Evolutionary conservation across 2,797 vertebrate species (phyloP), one percentile per base, ranked within the genome.

Genomic region (Acrossocheilus wenchowensis): DNA sequence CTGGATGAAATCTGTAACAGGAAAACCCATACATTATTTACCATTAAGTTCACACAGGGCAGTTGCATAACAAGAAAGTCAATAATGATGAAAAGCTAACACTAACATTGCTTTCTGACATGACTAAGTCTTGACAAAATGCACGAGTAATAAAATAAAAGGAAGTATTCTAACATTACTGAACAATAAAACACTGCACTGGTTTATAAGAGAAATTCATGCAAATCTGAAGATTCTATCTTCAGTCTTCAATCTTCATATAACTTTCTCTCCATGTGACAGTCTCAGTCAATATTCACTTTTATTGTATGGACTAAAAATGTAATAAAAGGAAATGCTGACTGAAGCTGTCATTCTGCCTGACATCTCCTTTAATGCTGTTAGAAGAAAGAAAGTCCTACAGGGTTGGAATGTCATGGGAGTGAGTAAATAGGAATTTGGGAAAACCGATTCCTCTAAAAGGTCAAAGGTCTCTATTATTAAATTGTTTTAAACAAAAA

Each of bases 1-100:
- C 39, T 50, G 30, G 62, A 90, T 86, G n/a, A 21, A 86, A 86
- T 50, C 94, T 95, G 91, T 87, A 43, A 71, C 52, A 77, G 21
- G 68, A 54, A 89, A 57, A 93, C 19, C 41, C 11, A 78, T 52
- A 68, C 34, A 71, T 78, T 79, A 62, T 60, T 79, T 34, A 72
- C 19, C 1, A 60, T n/a, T 41, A 54, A 78, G 74, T 79, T 72
- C 36, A 79, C 39, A 78, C 36, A 52, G 17, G 45, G 34, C 60
- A 79, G 64, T 48, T 72, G 39, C 12, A 60, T 34, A 85, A 71
- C 5, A 83, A 30, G 17, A 85, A 79, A 72, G 14, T 48, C 6
- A 62, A 78, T 57, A 57, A 72, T 43, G 34, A 54, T 14, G 36
- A 54, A 66, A 77, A 66, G 34, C 23, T 21, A 41, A 78, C 43